Conservation (phyloP, 2,797 vertebrate genomes). For the Ctenopoma kingsleyae region DNA sequence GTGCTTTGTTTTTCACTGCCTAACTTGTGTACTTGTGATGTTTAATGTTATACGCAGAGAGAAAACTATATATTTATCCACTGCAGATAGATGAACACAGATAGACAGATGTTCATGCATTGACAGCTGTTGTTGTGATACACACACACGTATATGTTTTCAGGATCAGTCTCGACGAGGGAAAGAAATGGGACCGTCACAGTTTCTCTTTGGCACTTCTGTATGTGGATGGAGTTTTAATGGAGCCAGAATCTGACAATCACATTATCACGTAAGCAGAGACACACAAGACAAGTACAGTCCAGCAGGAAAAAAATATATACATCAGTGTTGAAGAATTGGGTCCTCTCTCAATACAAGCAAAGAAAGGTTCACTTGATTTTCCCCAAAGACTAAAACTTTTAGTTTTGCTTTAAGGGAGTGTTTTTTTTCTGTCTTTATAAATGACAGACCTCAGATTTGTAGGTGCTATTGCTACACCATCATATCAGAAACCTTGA, state of each 20-base stretch:
- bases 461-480: not conserved
- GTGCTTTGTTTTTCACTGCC: conserved; percentile 39
- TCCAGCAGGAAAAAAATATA: conserved; percentile 30
- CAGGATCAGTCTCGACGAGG: conserved; percentile 97
- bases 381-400: conserved; percentile 6
- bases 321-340: conserved; percentile 37
- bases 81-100: conserved; percentile 13
- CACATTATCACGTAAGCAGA: conserved; percentile 97
- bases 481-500: conserved; percentile 1
- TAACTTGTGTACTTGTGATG: conserved; percentile 14
- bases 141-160: conserved; percentile 3
- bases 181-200: conserved; percentile 93
- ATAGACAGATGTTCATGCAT: conserved; percentile 32
- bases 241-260: conserved; percentile 94
- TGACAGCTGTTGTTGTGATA: conserved; percentile 44
- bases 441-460: conserved; percentile 15
- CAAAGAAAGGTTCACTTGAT: conserved; percentile 23
- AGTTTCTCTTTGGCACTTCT: conserved; percentile 93
- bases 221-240: conserved; percentile 95
- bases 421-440: conserved; percentile 19
- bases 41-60: conserved; percentile 25
- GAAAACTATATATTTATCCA: conserved; percentile 30
- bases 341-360: conserved; percentile 31
- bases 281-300: conserved; percentile 20
- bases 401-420: not conserved